Evolutionary conservation across 2,113 vertebrate species (phyloP), one percentile per base, ranked within the genome.

Genomic region (Dendropsophus ebraccatus): DNA sequence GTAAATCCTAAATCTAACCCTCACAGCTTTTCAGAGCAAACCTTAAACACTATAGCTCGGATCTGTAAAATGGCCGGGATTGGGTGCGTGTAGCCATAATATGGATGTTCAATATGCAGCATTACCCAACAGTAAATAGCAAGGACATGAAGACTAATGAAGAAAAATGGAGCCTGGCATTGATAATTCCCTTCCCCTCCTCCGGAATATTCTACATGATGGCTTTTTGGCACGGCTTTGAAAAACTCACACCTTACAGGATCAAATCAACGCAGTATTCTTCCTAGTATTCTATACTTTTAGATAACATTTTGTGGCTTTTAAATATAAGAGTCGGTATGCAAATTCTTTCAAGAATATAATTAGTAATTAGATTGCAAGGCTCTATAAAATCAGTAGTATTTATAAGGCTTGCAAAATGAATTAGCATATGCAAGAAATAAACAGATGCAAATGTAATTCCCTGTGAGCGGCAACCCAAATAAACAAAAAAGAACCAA

Each of bases 361-460:
- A 79, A 56, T 79, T 79, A 79, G 76, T 79, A 79, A 79, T 79
- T 79, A 79, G 50, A 32, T 56, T 37, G 28, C 52, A 35, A n/a
- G 30, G 76, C 76, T 79, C 76, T 58, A 37, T 79, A 79, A 79
- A 79, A 79, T 58, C 76, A n/a, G 7, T 79, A 30, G 30, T 79
- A 79, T 79, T 79, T 79, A 16, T 58, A 56, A 58, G 76, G 4
- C 52, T 79, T 58, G 52, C 76, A 58, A 79, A 79, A 79, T 79
- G 76, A 35, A 79, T 79, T 79, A 79, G 76, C 76, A 79, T 79
- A 79, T 79, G 76, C 30, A 79, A 79, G 76, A 79, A 54, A 79
- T 58, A 79, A 79, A 79, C 50, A 79, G 58, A 79, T 79, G 76
- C 76, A 79, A 79, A 79, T 79, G 76, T 37, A 79, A 79, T 58